A percentile compares a stretch with the other conserved stretches of the same genome.
Conservation (phyloP, 2,888 invertebrate genomes). For the Plagiodera versicolora region DNA sequence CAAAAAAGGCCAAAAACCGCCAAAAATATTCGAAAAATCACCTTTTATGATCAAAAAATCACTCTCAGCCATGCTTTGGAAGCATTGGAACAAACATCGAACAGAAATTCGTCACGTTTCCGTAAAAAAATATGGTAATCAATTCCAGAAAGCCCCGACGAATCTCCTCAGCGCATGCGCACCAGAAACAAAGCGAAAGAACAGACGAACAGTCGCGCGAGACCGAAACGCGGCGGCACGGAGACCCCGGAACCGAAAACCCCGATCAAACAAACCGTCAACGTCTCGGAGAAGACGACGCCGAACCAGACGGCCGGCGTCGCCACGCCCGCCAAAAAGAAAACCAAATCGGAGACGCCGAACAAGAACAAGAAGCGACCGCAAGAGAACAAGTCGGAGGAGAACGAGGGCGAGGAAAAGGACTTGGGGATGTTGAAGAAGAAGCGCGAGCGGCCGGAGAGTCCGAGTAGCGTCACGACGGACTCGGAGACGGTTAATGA, state of each 20-base stretch:
- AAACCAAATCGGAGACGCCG: constrained; percentile 51
- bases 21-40: no score
- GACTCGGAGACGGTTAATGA: constrained; percentile 83
- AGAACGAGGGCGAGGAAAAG: constrained; percentile 55
- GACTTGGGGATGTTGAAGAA: constrained; percentile 55
- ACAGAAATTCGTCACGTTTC: no score
- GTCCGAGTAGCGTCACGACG: constrained; percentile 82
- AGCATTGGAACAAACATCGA: no score
- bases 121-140: no score
- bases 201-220: constrained; percentile 57
- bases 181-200: constrained; percentile 84
- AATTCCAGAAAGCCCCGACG: constrained; percentile 72
- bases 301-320: constrained; percentile 2
- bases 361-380: constrained; percentile 60
- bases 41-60: no score
- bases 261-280: constrained; percentile 55
- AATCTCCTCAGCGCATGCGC: constrained; percentile 86
- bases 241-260: constrained; percentile 56
- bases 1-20: no score
- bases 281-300: constrained; percentile 14
- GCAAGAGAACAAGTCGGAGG: constrained; percentile 48
- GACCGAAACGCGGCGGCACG: constrained; percentile 62
- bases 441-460: constrained; percentile 59
- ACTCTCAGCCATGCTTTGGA: no score
- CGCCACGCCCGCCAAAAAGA: constrained; percentile 35